Percentiles rank a stretch among this genome's conserved stretches.
Conservation (phyloP, 2,888 invertebrate species). For the Phytoseiulus persimilis region DNA sequence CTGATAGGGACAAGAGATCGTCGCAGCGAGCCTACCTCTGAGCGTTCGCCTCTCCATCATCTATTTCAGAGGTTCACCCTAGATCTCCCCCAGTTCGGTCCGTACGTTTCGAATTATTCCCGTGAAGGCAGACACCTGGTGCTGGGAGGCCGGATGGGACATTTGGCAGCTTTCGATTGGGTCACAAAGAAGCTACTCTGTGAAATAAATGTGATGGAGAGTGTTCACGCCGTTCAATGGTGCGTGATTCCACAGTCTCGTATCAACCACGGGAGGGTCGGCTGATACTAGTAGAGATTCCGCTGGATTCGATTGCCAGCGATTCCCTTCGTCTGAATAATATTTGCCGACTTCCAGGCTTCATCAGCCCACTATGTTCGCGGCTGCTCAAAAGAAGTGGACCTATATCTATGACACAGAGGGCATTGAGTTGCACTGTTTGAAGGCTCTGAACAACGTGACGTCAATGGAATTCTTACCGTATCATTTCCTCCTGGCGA, state of each 20-base stretch:
- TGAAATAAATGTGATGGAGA: constrained; percentile 96
- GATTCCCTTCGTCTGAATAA: constrained; percentile 44
- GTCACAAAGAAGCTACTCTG: constrained; percentile 83
- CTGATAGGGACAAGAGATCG: too few relatives aligned
- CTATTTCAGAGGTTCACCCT: constrained; percentile 40
- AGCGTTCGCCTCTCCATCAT: constrained; percentile 13
- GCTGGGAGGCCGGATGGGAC: constrained; percentile 78
- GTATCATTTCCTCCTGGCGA: constrained; percentile 86
- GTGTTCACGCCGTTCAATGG: constrained; percentile 67
- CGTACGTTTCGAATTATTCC: constrained; percentile 45
- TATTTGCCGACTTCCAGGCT: constrained; percentile 47
- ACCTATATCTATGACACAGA: constrained; percentile 92
- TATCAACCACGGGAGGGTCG: too few relatives aligned
- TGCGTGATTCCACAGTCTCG: not conserved
- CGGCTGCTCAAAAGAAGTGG: constrained; percentile 93
- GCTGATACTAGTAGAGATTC: too few relatives aligned
- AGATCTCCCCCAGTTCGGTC: constrained; percentile 44
- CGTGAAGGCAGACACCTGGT: constrained; percentile 60
- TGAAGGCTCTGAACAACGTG: constrained; percentile 72
- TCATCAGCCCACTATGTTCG: constrained; percentile 93
- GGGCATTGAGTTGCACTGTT: constrained; percentile 91
- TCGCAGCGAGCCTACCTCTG: too few relatives aligned
- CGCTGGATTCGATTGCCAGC: too few relatives aligned
- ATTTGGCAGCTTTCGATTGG: constrained; percentile 95
- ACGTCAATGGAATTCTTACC: constrained; percentile 84